These are phyloP conservation scores for Cacoxenus indagator DNA, from an alignment of 2,888 invertebrate genomes.

Conservation along the genomic window DNA sequence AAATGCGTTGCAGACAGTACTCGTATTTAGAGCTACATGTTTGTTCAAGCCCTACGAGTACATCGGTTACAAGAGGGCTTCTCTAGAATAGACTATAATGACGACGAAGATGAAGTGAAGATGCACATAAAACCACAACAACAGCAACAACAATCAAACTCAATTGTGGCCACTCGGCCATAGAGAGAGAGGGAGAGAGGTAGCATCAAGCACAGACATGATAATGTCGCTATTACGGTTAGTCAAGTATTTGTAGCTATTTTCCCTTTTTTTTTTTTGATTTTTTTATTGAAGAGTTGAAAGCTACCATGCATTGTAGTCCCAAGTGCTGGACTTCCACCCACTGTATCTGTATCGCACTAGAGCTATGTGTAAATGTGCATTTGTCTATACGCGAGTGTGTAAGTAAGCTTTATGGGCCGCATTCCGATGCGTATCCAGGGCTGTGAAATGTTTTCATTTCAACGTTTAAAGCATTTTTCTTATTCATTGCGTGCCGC, in stretches of 20 bases:
- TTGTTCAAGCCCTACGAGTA: no score
- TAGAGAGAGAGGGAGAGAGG: not conserved
- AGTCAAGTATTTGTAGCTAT: no score
- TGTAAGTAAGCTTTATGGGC: conserved; percentile 47
- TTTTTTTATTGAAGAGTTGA: no score
- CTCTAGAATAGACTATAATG: not conserved
- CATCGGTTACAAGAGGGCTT: not conserved
- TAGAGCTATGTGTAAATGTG: conserved; percentile 22
- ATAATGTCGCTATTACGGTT: conserved; percentile 2
- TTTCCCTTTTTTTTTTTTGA: no score
- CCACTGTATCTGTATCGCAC: not conserved
- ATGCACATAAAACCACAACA: not conserved
- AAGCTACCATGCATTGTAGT: no score
- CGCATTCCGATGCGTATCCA: conserved; percentile 65
- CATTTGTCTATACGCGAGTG: conserved; percentile 15
- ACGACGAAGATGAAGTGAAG: not conserved
- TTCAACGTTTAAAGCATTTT: conserved; percentile 47
- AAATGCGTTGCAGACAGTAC: no score
- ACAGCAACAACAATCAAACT: not conserved
- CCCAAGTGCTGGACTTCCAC: no score
- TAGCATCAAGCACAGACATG: not conserved
- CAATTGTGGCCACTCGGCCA: not conserved
- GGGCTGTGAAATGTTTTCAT: conserved; percentile 65
- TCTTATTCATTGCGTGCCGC: conserved; percentile 36
- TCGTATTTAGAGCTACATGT: no score